Evolutionary conservation across 2,113 vertebrate genomes (phyloP).

Genomic region (Sinocyclocheilus anshuiensis): DNA sequence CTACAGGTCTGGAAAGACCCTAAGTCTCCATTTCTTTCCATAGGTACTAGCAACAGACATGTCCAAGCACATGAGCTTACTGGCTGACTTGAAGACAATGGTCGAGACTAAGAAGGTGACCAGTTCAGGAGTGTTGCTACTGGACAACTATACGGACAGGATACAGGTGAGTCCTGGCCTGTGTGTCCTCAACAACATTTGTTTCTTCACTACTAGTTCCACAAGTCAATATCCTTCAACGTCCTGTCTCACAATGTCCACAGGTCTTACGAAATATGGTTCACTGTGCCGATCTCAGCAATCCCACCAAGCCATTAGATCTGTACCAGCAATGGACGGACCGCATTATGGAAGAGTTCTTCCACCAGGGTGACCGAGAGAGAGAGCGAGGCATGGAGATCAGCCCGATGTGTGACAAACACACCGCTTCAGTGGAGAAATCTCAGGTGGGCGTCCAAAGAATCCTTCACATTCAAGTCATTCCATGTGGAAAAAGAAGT

Average conservation of each 20-base stretch:
- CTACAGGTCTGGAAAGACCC: not conserved
- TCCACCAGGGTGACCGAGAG: slow-evolving; percentile 97
- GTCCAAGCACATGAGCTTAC: slow-evolving; percentile 98
- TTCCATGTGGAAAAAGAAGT: not conserved
- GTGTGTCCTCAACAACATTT: not conserved
- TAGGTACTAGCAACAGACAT: slow-evolving; percentile 98
- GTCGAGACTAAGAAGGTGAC: slow-evolving; percentile 99
- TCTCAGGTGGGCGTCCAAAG: slow-evolving; percentile 83
- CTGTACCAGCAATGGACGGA: slow-evolving; percentile 97
- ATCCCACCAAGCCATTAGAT: slow-evolving; percentile 95
- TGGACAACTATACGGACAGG: slow-evolving; percentile 96
- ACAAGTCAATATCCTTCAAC: not conserved
- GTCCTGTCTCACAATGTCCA: not conserved
- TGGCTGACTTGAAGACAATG: slow-evolving; percentile 98
- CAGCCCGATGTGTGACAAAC: slow-evolving; percentile 98
- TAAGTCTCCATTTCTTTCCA: not conserved
- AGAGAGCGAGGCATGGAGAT: slow-evolving; percentile 96
- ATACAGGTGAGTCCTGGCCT: slow-evolving; percentile 83
- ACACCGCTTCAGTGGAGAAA: slow-evolving; percentile 95
- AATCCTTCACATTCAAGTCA: not conserved
- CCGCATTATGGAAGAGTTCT: slow-evolving; percentile 99
- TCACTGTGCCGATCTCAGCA: slow-evolving; percentile 96
- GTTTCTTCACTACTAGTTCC: not conserved
- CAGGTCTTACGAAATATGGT: slow-evolving; percentile 99
- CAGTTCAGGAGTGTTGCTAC: slow-evolving; percentile 92